Percentiles rank a stretch among this genome's conserved stretches.
phyloP scores from a whole-genome alignment of 1,140 invertebrate genomes.

The Cydia fagiglandana region DNA sequence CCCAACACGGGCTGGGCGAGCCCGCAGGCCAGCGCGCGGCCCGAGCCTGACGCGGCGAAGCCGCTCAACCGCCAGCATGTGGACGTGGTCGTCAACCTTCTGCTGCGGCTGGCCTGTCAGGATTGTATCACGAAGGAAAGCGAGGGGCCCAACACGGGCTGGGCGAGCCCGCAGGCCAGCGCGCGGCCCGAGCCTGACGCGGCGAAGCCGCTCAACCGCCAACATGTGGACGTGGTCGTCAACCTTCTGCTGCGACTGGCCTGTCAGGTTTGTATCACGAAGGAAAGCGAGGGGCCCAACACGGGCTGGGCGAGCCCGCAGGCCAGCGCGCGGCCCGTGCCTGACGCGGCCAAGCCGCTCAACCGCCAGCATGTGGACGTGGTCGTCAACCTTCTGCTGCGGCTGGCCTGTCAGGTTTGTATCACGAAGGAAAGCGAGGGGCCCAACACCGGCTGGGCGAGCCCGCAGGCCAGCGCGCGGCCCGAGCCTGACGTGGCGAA shows the following conservation, averaged over 20 bases:
- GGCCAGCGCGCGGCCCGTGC: conserved; percentile 70
- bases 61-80: conserved; percentile 94
- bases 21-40: conserved; percentile 60
- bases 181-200: conserved; percentile 78
- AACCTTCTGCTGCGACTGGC: conserved; percentile 94
- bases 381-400: conserved; percentile 93
- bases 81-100: conserved; percentile 94
- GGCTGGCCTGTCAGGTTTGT: conserved; percentile 92
- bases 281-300: too few relatives aligned
- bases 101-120: conserved; percentile 94
- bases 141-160: conserved; percentile 75
- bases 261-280: conserved; percentile 85
- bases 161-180: conserved; percentile 71
- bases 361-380: conserved; percentile 93
- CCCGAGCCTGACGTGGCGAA: conserved; percentile 81
- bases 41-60: conserved; percentile 81
- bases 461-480: conserved; percentile 64
- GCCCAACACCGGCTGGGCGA: conserved; percentile 40
- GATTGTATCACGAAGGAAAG: conserved; percentile 72
- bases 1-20: conserved; percentile 77
- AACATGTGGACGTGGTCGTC: conserved; percentile 93
- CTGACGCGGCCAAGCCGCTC: conserved; percentile 86
- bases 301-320: conserved; percentile 59
- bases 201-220: conserved; percentile 90
- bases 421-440: too few relatives aligned